Conservation (phyloP, 2,113 vertebrate genomes). For the Reinhardtius hippoglossoides region DNA sequence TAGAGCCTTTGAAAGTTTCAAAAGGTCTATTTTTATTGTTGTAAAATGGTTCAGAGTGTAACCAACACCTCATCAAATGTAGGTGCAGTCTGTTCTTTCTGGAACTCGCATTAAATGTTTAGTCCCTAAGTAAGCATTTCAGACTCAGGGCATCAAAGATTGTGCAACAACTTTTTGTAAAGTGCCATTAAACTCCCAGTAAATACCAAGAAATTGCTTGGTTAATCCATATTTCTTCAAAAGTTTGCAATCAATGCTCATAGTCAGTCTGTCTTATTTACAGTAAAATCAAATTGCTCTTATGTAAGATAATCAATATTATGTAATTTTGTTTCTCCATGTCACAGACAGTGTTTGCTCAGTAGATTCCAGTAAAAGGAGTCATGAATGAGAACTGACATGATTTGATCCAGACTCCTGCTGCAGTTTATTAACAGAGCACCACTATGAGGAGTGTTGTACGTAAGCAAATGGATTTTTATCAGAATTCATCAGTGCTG, state of each 20-base stretch:
- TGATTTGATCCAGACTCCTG: constrained; percentile 53
- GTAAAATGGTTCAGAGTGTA: background rate
- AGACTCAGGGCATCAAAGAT: background rate
- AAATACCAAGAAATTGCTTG: background rate
- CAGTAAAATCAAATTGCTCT: background rate
- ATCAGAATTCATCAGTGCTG: background rate
- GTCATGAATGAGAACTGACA: constrained; percentile 22
- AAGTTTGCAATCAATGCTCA: background rate
- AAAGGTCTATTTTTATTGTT: constrained; percentile 4
- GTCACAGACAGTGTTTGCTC: constrained; percentile 4
- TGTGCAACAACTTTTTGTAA: background rate
- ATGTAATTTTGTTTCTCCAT: constrained; percentile 3
- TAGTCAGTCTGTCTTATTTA: background rate
- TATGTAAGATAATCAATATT: constrained; percentile 17
- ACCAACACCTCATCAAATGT: background rate
- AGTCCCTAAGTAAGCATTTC: background rate
- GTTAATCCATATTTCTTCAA: background rate
- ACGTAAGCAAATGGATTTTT: background rate
- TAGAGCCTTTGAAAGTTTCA: constrained; percentile 1
- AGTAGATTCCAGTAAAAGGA: constrained; percentile 28
- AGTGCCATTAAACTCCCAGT: background rate
- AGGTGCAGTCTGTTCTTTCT: background rate
- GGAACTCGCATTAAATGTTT: background rate
- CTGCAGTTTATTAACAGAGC: constrained; percentile 25
- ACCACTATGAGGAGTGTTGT: background rate